Conservation (phyloP, 2,113 vertebrate species). For the Rhinopomastus cyanomelas region DNA sequence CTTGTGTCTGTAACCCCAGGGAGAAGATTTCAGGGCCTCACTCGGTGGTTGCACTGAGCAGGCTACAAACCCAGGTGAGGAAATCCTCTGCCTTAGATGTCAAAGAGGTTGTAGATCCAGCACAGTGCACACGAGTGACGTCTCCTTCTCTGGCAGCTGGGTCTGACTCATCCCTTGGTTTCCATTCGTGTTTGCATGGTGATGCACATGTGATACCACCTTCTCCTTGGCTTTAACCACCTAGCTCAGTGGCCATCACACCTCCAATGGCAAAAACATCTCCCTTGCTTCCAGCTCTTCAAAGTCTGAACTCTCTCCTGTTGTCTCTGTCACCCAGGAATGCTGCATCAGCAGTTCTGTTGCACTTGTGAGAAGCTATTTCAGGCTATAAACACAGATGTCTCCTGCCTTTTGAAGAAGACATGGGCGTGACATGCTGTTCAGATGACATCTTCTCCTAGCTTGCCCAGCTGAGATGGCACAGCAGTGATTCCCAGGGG, state of each 20-base stretch:
- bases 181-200: background rate
- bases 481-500: background rate
- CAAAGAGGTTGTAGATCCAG: background rate
- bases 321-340: background rate
- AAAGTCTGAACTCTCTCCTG: accelerated
- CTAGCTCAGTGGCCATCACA: background rate
- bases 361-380: background rate
- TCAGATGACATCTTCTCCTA: background rate
- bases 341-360: background rate
- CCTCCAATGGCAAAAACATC: background rate
- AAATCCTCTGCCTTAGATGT: background rate
- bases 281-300: background rate
- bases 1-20: background rate
- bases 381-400: background rate
- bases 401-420: background rate
- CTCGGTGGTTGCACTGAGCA: background rate
- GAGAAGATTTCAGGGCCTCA: background rate
- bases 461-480: background rate
- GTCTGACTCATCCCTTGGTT: background rate
- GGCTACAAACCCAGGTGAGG: background rate
- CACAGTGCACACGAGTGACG: background rate
- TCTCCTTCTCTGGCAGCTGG: background rate
- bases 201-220: background rate
- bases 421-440: background rate
- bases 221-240: background rate